phyloP scores from a whole-genome alignment of 2,797 vertebrate genomes.

The Clamator glandarius region DNA sequence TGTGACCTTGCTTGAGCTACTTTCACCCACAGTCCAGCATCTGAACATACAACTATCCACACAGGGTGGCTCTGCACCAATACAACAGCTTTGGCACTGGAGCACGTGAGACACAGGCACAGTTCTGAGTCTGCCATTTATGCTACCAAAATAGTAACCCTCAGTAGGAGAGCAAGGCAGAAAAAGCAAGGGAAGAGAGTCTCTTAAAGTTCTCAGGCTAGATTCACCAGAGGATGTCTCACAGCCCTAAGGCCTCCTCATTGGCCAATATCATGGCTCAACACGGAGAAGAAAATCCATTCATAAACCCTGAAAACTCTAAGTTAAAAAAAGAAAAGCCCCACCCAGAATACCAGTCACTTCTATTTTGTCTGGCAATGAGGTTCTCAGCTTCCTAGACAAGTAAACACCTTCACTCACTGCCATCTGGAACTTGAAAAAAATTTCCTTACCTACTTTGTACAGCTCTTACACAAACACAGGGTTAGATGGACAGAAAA shows the following conservation, averaged over 20 bases:
- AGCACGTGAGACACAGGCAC: rapidly evolving
- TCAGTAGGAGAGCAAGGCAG: neutral
- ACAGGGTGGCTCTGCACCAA: neutral
- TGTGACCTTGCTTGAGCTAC: rapidly evolving
- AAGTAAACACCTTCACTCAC: slow-evolving; percentile 65
- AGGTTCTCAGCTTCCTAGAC: slow-evolving; percentile 54
- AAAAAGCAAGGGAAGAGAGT: neutral
- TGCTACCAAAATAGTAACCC: neutral
- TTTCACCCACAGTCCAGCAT: neutral
- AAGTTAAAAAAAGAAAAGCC: slow-evolving; percentile 40
- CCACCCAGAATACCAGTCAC: slow-evolving; percentile 34
- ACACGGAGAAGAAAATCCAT: slow-evolving; percentile 54
- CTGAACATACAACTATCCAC: neutral
- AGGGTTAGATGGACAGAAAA: slow-evolving; percentile 52
- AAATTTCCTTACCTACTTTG: slow-evolving; percentile 56
- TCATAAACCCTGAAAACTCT: slow-evolving; percentile 46
- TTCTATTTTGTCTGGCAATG: slow-evolving; percentile 63
- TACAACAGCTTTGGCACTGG: neutral
- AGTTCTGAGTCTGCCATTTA: neutral
- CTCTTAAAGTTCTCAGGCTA: neutral
- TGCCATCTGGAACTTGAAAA: slow-evolving; percentile 51
- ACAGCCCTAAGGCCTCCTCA: neutral
- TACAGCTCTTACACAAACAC: slow-evolving; percentile 60
- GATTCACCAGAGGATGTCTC: neutral
- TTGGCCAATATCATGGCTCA: neutral